phyloP scores from a whole-genome alignment of 2,797 vertebrate genomes.

The Coendou prehensilis region DNA sequence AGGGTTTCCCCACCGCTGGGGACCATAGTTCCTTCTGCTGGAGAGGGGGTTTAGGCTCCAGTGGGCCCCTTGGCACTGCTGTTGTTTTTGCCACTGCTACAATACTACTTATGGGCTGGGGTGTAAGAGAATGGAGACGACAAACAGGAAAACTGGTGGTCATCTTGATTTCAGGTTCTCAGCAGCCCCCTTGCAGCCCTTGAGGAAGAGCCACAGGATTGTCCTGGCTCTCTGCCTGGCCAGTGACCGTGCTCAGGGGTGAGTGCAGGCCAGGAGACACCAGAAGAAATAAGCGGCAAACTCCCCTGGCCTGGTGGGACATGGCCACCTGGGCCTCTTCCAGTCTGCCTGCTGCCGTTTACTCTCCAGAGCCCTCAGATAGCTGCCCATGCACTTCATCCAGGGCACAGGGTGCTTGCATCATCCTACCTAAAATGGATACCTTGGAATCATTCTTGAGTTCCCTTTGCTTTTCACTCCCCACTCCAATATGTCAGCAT shows the following conservation, averaged over 20 bases:
- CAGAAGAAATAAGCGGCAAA: accelerated
- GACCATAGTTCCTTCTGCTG: background rate
- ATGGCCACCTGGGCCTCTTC: background rate
- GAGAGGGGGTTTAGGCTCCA: background rate
- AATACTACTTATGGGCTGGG: background rate
- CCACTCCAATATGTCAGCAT: background rate
- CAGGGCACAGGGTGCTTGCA: accelerated
- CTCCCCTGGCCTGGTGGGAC: background rate
- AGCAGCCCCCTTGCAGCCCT: background rate
- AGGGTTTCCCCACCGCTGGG: background rate
- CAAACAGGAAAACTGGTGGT: too few species aligned
- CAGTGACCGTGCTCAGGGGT: background rate
- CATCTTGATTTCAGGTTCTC: background rate
- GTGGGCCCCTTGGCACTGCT: background rate
- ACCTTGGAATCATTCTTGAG: accelerated
- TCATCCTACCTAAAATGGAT: background rate
- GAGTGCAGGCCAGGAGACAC: background rate
- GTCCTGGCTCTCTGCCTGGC: background rate
- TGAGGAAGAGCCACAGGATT: background rate
- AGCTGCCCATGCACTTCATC: accelerated
- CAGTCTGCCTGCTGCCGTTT: background rate
- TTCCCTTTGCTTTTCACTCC: background rate
- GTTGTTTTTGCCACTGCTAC: background rate
- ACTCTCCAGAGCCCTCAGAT: background rate
- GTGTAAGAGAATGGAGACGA: background rate